Evolutionary conservation across 2,113 vertebrate genomes (phyloP).

Genomic region (Antennarius striatus): DNA sequence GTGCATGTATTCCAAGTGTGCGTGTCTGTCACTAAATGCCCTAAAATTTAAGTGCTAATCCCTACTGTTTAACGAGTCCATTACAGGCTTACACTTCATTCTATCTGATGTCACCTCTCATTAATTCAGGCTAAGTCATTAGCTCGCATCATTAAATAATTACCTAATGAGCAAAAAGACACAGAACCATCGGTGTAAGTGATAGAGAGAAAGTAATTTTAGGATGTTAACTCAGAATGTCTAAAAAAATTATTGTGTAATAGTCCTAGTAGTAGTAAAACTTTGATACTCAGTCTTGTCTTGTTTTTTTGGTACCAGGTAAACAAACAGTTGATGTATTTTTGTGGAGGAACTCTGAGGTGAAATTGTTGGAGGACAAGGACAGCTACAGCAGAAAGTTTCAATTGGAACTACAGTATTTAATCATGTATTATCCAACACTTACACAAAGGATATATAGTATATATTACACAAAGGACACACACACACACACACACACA

Average conservation of each 20-base stretch:
- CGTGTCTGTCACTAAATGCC: not conserved
- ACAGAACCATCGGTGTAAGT: slow-evolving; percentile 54
- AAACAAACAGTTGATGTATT: no score
- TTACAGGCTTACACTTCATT: slow-evolving; percentile 59
- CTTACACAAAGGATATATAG: no score
- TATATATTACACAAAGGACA: no score
- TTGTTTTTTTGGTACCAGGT: not conserved
- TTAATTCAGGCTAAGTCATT: slow-evolving; percentile 74
- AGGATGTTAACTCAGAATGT: not conserved
- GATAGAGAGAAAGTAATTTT: slow-evolving; percentile 8
- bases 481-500: no score
- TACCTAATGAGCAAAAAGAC: slow-evolving; percentile 67
- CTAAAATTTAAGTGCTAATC: slow-evolving; percentile 51
- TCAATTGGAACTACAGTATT: no score
- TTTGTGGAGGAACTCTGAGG: no score
- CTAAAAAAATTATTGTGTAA: not conserved
- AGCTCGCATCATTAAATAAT: slow-evolving; percentile 74
- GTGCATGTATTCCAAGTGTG: slow-evolving; percentile 4
- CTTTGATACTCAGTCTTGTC: slow-evolving; percentile 1
- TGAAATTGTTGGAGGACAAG: no score
- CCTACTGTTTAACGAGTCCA: slow-evolving; percentile 63
- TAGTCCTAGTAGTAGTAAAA: not conserved
- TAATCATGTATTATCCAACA: no score
- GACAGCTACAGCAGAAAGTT: no score
- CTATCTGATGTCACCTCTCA: slow-evolving; percentile 69